A percentile compares a stretch with the other conserved stretches of the same genome.
Conservation (phyloP, 2,797 vertebrate genomes). For the Alfaro cultratus region DNA sequence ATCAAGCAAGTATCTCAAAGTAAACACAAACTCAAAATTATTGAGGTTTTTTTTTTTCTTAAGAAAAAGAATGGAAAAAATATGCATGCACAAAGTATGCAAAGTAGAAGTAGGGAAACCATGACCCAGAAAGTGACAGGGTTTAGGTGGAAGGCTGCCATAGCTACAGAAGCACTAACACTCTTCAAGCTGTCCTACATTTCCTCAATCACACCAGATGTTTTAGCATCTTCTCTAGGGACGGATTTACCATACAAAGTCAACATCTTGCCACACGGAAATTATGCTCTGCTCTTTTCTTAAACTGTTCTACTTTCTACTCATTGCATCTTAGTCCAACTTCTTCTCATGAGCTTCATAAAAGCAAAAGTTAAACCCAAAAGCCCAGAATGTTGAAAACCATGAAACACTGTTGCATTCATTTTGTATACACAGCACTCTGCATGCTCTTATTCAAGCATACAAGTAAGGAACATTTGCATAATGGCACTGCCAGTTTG, state of each 20-base stretch:
- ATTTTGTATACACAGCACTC: slow-evolving; percentile 31
- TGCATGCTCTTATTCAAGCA: slow-evolving; percentile 23
- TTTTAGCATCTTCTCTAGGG: slow-evolving; percentile 11
- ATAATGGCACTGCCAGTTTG: slow-evolving; percentile 26
- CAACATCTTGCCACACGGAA: slow-evolving; percentile 3
- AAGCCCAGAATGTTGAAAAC: slow-evolving; percentile 7
- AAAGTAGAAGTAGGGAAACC: slow-evolving; percentile 20
- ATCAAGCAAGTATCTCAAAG: background rate
- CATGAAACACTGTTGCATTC: slow-evolving; percentile 28
- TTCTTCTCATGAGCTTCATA: slow-evolving; percentile 6
- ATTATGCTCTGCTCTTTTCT: background rate
- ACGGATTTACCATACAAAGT: slow-evolving; percentile 9
- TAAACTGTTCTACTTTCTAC: background rate
- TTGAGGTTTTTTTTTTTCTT: background rate
- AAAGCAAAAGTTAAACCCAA: background rate
- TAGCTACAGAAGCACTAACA: slow-evolving; percentile 11
- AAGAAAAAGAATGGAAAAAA: background rate
- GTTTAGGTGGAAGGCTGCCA: slow-evolving; percentile 42
- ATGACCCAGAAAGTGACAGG: slow-evolving; percentile 43
- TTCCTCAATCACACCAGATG: slow-evolving; percentile 27
- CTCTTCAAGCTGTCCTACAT: slow-evolving; percentile 45
- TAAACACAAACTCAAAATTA: background rate
- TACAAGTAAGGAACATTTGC: slow-evolving; percentile 38
- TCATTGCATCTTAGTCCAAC: background rate
- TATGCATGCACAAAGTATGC: background rate